Base-by-base conservation (phyloP, 2,888 invertebrate genomes). In the Meiosimyza decipiens region DNA sequence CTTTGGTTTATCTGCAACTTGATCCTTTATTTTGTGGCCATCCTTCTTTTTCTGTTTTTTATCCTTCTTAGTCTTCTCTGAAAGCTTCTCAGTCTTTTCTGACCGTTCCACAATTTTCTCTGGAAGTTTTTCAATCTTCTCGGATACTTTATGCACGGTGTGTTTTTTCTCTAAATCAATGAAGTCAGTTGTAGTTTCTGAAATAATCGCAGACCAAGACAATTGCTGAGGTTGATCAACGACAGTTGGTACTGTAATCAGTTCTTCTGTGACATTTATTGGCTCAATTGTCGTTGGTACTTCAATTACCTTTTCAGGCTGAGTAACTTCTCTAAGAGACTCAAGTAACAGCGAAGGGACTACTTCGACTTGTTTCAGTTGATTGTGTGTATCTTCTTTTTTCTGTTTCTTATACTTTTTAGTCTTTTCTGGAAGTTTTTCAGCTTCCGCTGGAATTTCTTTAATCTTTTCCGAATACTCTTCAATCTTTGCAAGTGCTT, bases 131-230 rank as follows among this genome's bases (percentile, higher is more conserved):
- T 66, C 18, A 33, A n/a, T 11, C 2, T 4, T 62, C 4, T 55
- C 71, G 55, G 33, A 63, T 33, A 47, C 13, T 22, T n/a, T 50
- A 6, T 71, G 47, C 11, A 49, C 2, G 57, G 52, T 49, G 67
- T 65, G 73, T 28, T 52, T 71, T 16, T 67, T 78, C 74, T 80
- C 80, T 1, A 75, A 77, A 65, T 81, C 79, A 49, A 80, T 79
- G 47, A 80, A 81, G 18, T 77, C 75, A 47, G 73, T 64, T 0
- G 80, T 80, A 71, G 80, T 69, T 51, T 83, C 80, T 54, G 78
- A 78, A 1, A 81, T 78, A 50, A 81, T 74, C 9, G 80, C 77
- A 3, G 84, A 73, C 84, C 85, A 83, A 4, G 81, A 78, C 15
- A 50, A 6, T 15, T 16, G 28, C 16, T 22, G 66, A 13, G 13